Percentiles rank a stretch among this genome's conserved stretches.
Conservation (phyloP, 2,797 vertebrate species). For the Xiphophorus birchmanni region DNA sequence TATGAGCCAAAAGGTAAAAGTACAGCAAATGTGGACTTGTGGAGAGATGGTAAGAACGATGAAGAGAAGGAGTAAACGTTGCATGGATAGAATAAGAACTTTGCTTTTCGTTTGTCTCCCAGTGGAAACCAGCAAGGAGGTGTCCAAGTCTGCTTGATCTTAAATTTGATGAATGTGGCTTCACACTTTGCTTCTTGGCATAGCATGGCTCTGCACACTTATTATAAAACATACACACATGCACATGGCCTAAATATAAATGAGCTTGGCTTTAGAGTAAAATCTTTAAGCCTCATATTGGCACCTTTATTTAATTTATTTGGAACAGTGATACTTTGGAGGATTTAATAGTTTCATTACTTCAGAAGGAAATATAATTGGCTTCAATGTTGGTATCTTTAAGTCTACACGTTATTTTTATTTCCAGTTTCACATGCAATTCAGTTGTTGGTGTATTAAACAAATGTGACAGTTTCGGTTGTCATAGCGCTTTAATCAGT, state of each 20-base stretch:
- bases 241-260: conserved; percentile 33
- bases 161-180: conserved; percentile 65
- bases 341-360: conserved; percentile 25
- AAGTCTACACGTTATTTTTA: conserved; percentile 28
- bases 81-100: conserved; percentile 52
- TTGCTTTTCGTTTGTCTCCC: conserved; percentile 54
- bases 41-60: conserved; percentile 9
- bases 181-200: conserved; percentile 57
- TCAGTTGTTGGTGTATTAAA: conserved; percentile 11
- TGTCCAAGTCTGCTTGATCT: conserved; percentile 73
- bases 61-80: conserved; percentile 18
- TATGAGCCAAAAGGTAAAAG: conserved; percentile 7
- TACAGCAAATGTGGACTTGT: conserved; percentile 4
- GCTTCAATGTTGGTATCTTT: conserved; percentile 18
- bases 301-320: conserved; percentile 30
- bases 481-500: conserved; percentile 23
- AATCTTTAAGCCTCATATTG: conserved; percentile 26
- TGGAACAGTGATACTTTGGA: conserved; percentile 23
- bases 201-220: conserved; percentile 35
- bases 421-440: not conserved
- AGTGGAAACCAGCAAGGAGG: conserved; percentile 52
- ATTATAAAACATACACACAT: conserved; percentile 25
- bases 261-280: conserved; percentile 16
- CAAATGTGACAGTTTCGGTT: conserved; percentile 22
- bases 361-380: conserved; percentile 18